Base-by-base conservation (phyloP, 2,797 vertebrate species). In the Amphiprion clarkii region DNA sequence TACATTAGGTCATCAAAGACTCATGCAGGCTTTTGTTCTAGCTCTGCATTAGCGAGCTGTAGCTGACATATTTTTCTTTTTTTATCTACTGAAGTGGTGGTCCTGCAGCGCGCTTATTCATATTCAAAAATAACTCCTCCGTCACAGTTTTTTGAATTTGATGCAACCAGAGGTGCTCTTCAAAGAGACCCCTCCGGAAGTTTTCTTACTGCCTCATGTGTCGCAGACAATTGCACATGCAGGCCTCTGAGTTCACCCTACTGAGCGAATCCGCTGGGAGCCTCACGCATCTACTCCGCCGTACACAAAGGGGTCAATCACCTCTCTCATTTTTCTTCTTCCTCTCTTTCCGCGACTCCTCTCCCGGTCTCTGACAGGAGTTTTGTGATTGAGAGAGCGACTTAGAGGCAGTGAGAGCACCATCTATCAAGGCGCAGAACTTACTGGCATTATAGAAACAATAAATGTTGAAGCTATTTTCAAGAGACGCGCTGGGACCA, bases 401-500 rank as follows among this genome's bases (percentile, higher is more conserved):
- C 79, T 81, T 52, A 55, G 56, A 71, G 76, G 69, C 60, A 54
- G 67, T 90, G 91, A 89, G 87, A 83, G 87, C 81, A 51, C 67
- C 89, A 91, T 92, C 82, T 85, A 90, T 93, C 91, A 92, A 83
- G 84, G 77, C 23, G 19, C 59, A 84, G 59, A 86, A 87, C 75
- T 84, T 87, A 78, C 66, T 52, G 63, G 55, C 78, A 65, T 87
- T 75, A 77, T 33, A 87, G 76, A 86, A 86, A 90, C 74, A 88
- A 89, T 87, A 90, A 88, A 85, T 77, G 81, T 74, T 71, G 58
- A 60, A 70, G 83, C 71, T 74, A 48, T 76, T 82, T 90, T 81
- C 73, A 59, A 68, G 75, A 21, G 85, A 84, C 66, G 81, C 88
- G 67, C 44, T 10, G 91, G 87, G 85, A 91, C 88, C 87, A 89